Percentiles rank a stretch among this genome's conserved stretches.
Evolutionary conservation across 2,797 vertebrate species (phyloP).

Genomic region (Peromyscus attwateri): DNA sequence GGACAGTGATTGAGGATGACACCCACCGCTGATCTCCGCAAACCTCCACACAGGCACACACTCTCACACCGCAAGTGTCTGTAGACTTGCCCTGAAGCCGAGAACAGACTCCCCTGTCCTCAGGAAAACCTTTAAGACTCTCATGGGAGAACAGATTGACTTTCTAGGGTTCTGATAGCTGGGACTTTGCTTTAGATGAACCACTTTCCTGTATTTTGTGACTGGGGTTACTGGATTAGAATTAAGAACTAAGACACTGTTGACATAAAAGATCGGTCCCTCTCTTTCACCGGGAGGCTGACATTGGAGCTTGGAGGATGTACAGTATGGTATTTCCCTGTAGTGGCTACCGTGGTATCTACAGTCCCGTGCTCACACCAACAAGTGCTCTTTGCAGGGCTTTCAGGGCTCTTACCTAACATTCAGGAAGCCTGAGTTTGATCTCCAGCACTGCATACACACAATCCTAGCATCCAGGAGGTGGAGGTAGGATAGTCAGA

Average conservation of each 20-base stretch:
- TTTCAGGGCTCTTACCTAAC: background rate
- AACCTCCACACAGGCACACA: background rate
- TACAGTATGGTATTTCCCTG: background rate
- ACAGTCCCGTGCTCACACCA: background rate
- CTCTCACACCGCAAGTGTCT: background rate
- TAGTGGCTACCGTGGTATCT: no score
- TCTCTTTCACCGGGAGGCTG: background rate
- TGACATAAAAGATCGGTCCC: background rate
- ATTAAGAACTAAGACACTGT: background rate
- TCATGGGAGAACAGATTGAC: background rate
- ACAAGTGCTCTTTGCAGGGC: background rate
- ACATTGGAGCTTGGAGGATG: background rate
- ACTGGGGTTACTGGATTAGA: background rate
- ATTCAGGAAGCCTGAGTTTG: background rate
- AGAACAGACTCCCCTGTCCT: background rate
- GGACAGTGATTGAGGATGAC: background rate
- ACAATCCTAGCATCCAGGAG: background rate
- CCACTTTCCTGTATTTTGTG: background rate
- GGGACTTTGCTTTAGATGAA: background rate
- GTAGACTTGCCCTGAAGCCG: background rate
- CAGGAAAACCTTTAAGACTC: background rate
- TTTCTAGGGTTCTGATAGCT: background rate
- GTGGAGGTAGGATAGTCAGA: background rate
- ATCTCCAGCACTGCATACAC: background rate
- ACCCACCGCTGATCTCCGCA: background rate